Conservation (phyloP, 2,888 invertebrate species). For the Drosophila multiciliata region DNA sequence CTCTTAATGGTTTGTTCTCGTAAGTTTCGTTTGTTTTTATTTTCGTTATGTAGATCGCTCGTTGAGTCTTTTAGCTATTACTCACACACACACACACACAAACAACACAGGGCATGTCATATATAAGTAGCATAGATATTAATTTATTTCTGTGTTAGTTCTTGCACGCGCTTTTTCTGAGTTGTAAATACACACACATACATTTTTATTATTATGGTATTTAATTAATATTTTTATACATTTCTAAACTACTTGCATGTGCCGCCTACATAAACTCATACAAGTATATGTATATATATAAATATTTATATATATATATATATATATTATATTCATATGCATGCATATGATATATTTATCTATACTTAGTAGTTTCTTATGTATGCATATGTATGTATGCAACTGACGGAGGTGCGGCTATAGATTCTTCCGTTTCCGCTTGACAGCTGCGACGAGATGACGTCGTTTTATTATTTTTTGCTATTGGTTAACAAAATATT, state of each 20-base stretch:
- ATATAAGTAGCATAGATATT: constrained; percentile 52
- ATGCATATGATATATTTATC: constrained; percentile 21
- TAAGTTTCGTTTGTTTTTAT: constrained; percentile 63
- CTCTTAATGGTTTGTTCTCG: constrained; percentile 54
- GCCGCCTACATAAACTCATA: constrained; percentile 7
- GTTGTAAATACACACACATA: constrained; percentile 29
- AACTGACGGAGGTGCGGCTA: constrained; percentile 31
- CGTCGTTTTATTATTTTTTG: constrained; percentile 45
- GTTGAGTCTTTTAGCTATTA: constrained; percentile 58
- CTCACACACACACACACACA: constrained; percentile 40
- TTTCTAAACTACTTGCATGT: constrained; percentile 50
- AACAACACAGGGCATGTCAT: constrained; percentile 18
- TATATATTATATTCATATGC: constrained; percentile 18
- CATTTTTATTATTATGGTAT: constrained; percentile 4
- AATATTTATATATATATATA: constrained; percentile 12
- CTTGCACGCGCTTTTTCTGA: constrained; percentile 57
- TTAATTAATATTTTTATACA: constrained; percentile 22
- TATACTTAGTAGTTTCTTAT: constrained; percentile 14
- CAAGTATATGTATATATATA: constrained; percentile 8
- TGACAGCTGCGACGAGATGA: constrained; percentile 36
- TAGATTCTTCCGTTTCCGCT: constrained; percentile 68
- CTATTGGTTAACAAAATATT: constrained; percentile 15
- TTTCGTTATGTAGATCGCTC: constrained; percentile 71
- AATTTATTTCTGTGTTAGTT: constrained; percentile 55
- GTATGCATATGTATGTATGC: constrained; percentile 33